A percentile compares a stretch with the other conserved stretches of the same genome.
These are phyloP conservation scores for Euphonia xanthogaster DNA, from an alignment of 2,797 vertebrate genomes.

Conservation along the genomic window DNA sequence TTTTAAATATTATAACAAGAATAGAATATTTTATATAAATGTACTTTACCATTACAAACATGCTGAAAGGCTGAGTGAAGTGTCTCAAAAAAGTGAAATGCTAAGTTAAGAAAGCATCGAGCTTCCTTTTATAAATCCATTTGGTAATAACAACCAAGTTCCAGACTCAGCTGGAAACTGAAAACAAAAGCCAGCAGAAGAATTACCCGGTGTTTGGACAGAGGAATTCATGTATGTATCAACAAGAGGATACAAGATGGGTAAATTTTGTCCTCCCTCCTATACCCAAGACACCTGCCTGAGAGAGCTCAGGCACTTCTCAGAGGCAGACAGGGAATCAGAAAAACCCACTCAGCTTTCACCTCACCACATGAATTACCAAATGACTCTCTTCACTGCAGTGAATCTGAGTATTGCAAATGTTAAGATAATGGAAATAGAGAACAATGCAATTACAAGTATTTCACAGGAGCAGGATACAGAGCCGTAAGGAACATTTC, in stretches of 20 bases:
- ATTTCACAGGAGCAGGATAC: neutral
- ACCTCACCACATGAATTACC: neutral
- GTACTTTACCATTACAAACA: neutral
- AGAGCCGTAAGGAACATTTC: neutral
- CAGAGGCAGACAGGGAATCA: neutral
- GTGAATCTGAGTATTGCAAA: neutral
- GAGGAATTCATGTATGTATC: fast-evolving
- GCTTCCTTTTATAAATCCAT: neutral
- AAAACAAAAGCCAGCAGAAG: neutral
- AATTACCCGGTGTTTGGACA: neutral
- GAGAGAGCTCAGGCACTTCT: neutral
- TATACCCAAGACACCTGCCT: neutral
- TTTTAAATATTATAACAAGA: neutral
- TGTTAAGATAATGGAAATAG: neutral
- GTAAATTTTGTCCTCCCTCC: neutral
- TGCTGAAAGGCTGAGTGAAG: neutral
- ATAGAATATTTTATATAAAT: neutral
- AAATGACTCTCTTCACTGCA: neutral
- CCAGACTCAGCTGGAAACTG: neutral
- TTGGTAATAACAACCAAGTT: neutral
- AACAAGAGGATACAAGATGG: neutral
- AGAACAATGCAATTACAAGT: neutral
- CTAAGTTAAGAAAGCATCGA: neutral
- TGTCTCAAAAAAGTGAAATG: neutral
- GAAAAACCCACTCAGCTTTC: neutral